Base-by-base conservation (phyloP, 2,113 vertebrate species). In the Notechis scutatus region DNA sequence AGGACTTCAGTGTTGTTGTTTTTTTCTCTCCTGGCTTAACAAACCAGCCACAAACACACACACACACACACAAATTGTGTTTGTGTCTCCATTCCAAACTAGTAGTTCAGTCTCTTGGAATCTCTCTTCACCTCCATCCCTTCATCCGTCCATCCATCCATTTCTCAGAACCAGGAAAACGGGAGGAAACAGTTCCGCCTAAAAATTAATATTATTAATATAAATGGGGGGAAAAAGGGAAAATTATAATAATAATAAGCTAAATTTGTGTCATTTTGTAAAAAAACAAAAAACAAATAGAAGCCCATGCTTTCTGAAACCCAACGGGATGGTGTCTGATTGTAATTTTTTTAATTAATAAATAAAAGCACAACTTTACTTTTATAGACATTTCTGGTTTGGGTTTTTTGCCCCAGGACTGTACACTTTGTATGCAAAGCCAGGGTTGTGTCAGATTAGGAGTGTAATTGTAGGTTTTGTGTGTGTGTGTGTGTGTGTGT, bases 321-420 rank as follows among this genome's bases (percentile, higher is more conserved):
- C 95, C 96, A 97, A 94, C 95, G 96, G 97, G 96, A 97, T 96
- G 96, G 96, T 97, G 96, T 96, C 97, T 98, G 97, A 98, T 97
- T 98, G 97, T 98, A 97, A 96, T 95, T 97, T 97, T 96, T 88
- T 91, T 94, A 85, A 50, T n/a, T 52, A 89, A 57, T 94, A 96
- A 98, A 98, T 97, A 97, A 98, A 98, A 98, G 96, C 97, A 98
- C 97, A 98, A 97, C 96, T 97, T 93, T 93, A 97, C 97, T 97
- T 98, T 97, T 95, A 96, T 96, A 93, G 95, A 91, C 90, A 95
- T 90, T 91, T 96, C 86, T 93, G 88, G 9, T 92, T 95, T 42
- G 56, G 55, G 10, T 90, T 69, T n/a, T 39, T 95, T 81, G 56
- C 74, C 89, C 91, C 18, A 0, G 69, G 12, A 59, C 93, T 15